Base-by-base conservation (phyloP, 2,113 vertebrate species). In the Leiothrix lutea region DNA sequence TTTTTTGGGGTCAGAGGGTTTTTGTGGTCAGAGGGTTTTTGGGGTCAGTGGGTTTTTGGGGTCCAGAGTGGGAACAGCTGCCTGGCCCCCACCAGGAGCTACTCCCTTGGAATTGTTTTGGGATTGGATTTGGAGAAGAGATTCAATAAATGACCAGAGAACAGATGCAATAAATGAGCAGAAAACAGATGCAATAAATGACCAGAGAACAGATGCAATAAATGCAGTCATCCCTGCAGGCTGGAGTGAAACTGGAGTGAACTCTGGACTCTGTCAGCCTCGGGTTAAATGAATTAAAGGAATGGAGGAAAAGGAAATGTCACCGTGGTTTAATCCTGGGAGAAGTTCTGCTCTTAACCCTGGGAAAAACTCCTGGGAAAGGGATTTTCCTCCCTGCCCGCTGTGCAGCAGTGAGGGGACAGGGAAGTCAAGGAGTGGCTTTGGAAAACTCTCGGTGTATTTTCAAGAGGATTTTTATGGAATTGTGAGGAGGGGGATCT, bases 51-150 rank as follows among this genome's bases (percentile, higher is more conserved):
- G 6, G 6, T 38, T 38, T n/a, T 54, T 42, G 4, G 47, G 69
- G 6, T 31, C 35, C 15, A 5, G 35, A 38, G 44, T 4, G 67
- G 53, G 77, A 66, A 18, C 45, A 12, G 6, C 36, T 56, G 51
- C 51, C 29, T 19, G 4, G 31, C 45, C 95, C 95, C 94, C 82
- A 57, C 80, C 61, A 18, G 83, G 56, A 91, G 45, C 80, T 9
- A 5, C 86, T 85, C n/a, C 3, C 90, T 80, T 86, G 53, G 82
- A 80, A 86, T 69, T 21, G 57, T 16, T 12, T 86, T 69, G 92
- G 95, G 72, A 45, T 77, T 69, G 87, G 33, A 79, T 93, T 35
- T 75, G 95, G 61, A 86, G 51, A 94, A 67, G 56, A 88, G 90
- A 94, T 72, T 74, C 90, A 90, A 80, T 62, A 75, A 94, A 53